A percentile compares a stretch with the other conserved stretches of the same genome.
Evolutionary conservation across 2,113 vertebrate genomes (phyloP).

Genomic region (Probosciger aterrimus): DNA sequence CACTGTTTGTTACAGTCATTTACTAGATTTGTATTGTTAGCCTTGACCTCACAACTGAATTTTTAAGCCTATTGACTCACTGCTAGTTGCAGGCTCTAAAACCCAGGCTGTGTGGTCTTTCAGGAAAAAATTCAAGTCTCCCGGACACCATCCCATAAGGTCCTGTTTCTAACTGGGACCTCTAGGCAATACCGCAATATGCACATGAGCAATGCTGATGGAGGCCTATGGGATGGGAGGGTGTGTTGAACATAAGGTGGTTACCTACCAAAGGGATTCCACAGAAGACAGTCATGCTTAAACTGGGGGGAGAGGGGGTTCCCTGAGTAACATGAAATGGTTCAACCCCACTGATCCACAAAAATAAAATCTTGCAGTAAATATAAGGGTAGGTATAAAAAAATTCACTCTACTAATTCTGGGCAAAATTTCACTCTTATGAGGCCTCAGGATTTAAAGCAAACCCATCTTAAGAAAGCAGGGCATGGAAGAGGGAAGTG

Average conservation of each 20-base stretch:
- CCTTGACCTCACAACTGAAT: background rate
- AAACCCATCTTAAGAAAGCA: background rate
- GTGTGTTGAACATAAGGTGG: rapidly evolving
- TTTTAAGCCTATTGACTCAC: background rate
- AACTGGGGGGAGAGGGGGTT: background rate
- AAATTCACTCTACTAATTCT: background rate
- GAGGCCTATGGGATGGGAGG: background rate
- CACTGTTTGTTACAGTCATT: background rate
- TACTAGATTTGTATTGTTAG: background rate
- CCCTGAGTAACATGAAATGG: background rate
- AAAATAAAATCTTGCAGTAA: background rate
- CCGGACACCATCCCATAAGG: rapidly evolving
- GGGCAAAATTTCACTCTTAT: background rate
- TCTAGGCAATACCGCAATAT: background rate
- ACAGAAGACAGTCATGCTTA: background rate
- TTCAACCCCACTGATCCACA: background rate
- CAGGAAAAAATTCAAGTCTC: background rate
- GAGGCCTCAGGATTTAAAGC: background rate
- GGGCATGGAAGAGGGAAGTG: background rate
- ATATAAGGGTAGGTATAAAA: background rate
- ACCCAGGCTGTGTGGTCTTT: background rate
- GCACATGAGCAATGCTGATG: background rate
- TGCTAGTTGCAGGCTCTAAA: background rate
- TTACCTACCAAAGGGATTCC: background rate
- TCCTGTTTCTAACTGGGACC: no score